A percentile compares a stretch with the other conserved stretches of the same genome.
These are phyloP conservation scores for Xiphophorus maculatus DNA, from an alignment of 2,113 vertebrate genomes.

Conservation along the genomic window DNA sequence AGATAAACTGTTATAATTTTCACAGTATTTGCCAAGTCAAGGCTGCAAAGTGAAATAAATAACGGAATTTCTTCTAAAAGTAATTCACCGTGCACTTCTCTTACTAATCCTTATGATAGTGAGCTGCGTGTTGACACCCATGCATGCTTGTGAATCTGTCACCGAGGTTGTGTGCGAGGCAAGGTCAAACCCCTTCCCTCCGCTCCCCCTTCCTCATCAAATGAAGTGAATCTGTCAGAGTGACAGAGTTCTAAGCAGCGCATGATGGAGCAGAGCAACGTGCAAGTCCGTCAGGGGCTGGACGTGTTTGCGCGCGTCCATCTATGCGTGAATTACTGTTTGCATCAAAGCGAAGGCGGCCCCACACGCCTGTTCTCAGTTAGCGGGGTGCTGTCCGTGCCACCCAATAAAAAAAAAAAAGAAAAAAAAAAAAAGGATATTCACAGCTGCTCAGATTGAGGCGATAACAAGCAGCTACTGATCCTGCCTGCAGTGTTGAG, in stretches of 20 bases:
- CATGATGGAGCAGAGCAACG: conserved; percentile 51
- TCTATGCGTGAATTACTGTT: conserved; percentile 34
- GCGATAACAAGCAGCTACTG: conserved; percentile 52
- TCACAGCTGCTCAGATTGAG: conserved; percentile 37
- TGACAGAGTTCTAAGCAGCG: conserved; percentile 64
- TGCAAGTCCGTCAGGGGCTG: conserved; percentile 38
- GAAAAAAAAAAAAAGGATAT: conserved; percentile 22
- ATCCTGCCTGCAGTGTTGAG: conserved; percentile 62
- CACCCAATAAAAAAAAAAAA: conserved; percentile 13
- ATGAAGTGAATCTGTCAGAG: conserved; percentile 60
- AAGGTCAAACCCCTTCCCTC: conserved; percentile 55
- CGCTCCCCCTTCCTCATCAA: conserved; percentile 49
- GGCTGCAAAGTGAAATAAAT: background rate
- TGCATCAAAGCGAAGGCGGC: background rate
- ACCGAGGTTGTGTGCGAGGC: conserved; percentile 53
- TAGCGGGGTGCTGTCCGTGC: conserved; percentile 1
- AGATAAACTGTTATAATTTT: background rate
- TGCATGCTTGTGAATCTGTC: conserved; percentile 45
- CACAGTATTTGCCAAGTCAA: background rate
- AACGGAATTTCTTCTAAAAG: background rate
- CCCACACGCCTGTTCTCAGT: conserved; percentile 1
- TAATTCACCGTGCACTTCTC: background rate
- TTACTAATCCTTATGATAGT: background rate
- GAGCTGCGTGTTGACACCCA: conserved; percentile 13
- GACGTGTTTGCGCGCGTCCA: conserved; percentile 4